Evolutionary conservation across 1,140 invertebrate species (phyloP), one percentile per base, ranked within the genome.

Genomic region (Danaus plexippus): DNA sequence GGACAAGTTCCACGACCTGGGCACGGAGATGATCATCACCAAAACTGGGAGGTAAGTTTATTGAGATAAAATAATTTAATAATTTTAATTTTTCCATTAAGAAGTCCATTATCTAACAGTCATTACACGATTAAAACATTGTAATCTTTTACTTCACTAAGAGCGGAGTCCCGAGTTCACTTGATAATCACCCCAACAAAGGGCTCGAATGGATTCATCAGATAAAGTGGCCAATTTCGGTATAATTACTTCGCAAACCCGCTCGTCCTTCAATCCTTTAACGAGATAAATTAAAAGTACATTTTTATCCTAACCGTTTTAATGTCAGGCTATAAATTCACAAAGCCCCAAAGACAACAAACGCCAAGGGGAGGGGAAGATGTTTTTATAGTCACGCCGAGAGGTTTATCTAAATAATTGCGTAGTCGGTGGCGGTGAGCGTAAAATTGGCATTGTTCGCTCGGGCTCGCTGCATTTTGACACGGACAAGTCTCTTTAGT

Each of bases 11-110:
- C 95, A 97, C 86, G 93, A 96, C 59, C 89, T 97, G 50, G 96
- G 96, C 62, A 98, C 97, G 0, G 97, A 98, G 85, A 98, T 98
- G 97, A 98, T 98, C 87, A 98, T 98, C 85, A 98, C 97, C 13
- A 98, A 98, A 88, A 96, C 95, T 57, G 97, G 97, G 81, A 93
- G 97, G 96, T 98, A 88, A 90, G 92, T 18, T 42, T 54, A 43
- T 18, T 52, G 12, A 45, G 50, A 12, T 43, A 51, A 47, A n/a
- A 13, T 11, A 47, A 11, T 4, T 9, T 15, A 11, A 47, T 15
- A 32, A 32, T 32, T 15, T 32, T 32, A 32, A 3, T 32, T 32
- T 32, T 32, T 32, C 5, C 22, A 32, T 32, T 8, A 32, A 32
- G 22, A 32, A 32, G 22, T 32, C 22, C 0, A 32, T 32, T 32